A percentile compares a stretch with the other conserved stretches of the same genome.
Evolutionary conservation across 2,797 vertebrate genomes (phyloP).

Genomic region (Lepidocolaptes lacrymiger): DNA sequence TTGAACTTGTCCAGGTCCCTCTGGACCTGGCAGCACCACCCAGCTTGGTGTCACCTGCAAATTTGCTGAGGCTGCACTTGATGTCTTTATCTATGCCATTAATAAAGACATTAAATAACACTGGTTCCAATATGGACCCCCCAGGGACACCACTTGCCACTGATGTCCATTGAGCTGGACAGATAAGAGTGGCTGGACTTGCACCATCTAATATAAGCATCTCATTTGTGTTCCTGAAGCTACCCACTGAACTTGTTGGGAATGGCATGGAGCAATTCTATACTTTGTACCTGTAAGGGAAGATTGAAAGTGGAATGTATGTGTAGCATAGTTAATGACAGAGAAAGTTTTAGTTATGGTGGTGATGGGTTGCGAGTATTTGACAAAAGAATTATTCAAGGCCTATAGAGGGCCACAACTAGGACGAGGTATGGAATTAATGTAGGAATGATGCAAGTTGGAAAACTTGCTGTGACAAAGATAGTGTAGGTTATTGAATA

Average conservation of each 20-base stretch:
- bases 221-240: background rate
- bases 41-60: background rate
- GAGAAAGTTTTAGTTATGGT: background rate
- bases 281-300: background rate
- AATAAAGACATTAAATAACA: background rate
- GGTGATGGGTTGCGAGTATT: background rate
- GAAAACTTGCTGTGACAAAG: background rate
- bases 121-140: rapidly evolving
- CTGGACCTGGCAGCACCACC: background rate
- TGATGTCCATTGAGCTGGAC: background rate
- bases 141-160: background rate
- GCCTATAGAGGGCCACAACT: background rate
- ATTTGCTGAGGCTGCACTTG: background rate
- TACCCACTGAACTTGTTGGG: background rate
- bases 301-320: background rate
- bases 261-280: background rate
- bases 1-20: background rate
- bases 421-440: background rate
- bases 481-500: background rate
- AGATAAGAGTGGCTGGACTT: background rate
- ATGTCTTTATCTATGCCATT: background rate
- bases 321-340: background rate
- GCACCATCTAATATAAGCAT: background rate
- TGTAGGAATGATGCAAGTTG: background rate
- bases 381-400: background rate